Base-by-base conservation (phyloP, 2,113 vertebrate species). In the Peromyscus maniculatus region DNA sequence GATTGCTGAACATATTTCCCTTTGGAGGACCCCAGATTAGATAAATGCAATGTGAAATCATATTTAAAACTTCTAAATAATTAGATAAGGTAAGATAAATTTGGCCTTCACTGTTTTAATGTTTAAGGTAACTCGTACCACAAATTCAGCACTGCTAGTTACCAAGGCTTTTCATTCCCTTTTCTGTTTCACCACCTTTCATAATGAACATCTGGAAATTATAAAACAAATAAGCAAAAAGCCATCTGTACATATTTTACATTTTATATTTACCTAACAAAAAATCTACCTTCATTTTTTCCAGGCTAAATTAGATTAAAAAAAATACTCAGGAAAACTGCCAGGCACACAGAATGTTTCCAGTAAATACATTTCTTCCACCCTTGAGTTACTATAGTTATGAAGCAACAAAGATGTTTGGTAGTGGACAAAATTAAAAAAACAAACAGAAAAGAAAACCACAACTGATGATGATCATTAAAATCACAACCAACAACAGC, bases 261-360 rank as follows among this genome's bases (percentile, higher is more conserved):
- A 75, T 64, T 55, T 89, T 75, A 36, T 86, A 82, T 93, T 92
- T 89, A 80, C 64, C 66, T 92, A 55, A 72, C 66, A 84, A 84
- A 74, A 86, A 59, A 74, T 22, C 15, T 90, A 67, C 39, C 12
- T 75, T 89, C 78, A 79, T 74, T 22, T 5, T 33, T 72, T 52
- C 36, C 12, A 89, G 11, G 33, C 87, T 33, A 82, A 87, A 82
- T 72, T 43, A 33, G 7, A 69, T 43, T 78, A 15, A 55, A 55
- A 75, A 78, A 86, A 94, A 82, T 49, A 49, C 17, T 31, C 28
- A 95, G 43, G 7, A 92, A 26, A 16, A 2, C 59, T 57, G 22
- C 1, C 67, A 92, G 21, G 26, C 11, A 87, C 59, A 39, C 9
- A 71, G 5, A 55, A 71, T 46, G 13, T 71, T 26, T 89, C 72